Conservation (phyloP, 2,888 invertebrate genomes). For the Sepiola atlantica region DNA sequence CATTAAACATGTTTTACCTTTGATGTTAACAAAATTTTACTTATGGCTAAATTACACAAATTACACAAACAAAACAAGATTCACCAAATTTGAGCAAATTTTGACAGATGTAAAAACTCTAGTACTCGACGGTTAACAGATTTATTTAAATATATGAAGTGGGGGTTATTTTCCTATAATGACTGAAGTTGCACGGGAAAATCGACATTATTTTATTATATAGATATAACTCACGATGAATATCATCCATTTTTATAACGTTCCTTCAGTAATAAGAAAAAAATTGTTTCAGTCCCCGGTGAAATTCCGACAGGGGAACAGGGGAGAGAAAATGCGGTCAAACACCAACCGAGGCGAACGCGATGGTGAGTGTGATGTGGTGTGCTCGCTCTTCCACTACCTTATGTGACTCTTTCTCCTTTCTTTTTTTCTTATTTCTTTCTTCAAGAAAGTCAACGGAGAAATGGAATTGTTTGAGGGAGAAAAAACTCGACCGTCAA, state of each 20-base stretch:
- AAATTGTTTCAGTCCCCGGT: neutral
- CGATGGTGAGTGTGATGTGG: neutral
- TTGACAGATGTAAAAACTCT: too few relatives aligned
- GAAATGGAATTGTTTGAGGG: neutral
- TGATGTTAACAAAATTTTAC: too few relatives aligned
- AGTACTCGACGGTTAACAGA: neutral
- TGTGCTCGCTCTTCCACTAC: neutral
- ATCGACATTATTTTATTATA: too few relatives aligned
- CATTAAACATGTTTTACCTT: too few relatives aligned
- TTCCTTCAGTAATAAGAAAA: slow-evolving; percentile 1
- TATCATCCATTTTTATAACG: neutral
- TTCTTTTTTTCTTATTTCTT: neutral
- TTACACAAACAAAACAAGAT: too few relatives aligned
- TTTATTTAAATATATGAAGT: neutral
- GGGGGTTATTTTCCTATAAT: too few relatives aligned
- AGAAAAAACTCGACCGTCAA: neutral
- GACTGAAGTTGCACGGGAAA: too few relatives aligned
- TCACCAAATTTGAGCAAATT: too few relatives aligned
- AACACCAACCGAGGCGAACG: neutral
- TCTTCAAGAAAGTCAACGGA: neutral
- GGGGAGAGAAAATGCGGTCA: neutral
- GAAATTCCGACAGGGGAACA: neutral
- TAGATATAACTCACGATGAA: neutral
- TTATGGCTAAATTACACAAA: too few relatives aligned
- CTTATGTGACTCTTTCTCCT: neutral